Evolutionary conservation across 2,113 vertebrate genomes (phyloP).

Genomic region (Todiramphus chloris): DNA sequence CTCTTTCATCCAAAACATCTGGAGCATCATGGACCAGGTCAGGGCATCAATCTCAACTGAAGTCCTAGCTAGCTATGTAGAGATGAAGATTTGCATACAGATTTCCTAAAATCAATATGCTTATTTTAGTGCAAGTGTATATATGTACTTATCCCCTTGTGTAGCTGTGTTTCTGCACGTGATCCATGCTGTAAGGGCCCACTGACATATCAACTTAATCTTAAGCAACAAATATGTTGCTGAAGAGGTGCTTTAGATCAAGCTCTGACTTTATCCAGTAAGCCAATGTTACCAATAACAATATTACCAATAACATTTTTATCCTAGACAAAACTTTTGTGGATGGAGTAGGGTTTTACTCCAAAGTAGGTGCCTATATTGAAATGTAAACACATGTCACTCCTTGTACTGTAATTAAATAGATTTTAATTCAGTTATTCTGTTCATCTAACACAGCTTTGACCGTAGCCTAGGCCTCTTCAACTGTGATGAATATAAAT

Average conservation of each 20-base stretch:
- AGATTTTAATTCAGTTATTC: not conserved
- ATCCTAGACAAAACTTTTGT: not conserved
- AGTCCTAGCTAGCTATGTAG: not conserved
- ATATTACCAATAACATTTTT: not conserved
- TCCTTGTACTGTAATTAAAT: not conserved
- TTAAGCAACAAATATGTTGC: not conserved
- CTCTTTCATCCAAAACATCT: not conserved
- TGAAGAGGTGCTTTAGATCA: not conserved
- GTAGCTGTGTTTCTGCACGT: not conserved
- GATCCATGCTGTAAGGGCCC: not conserved
- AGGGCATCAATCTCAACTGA: not conserved
- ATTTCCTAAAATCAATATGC: not conserved
- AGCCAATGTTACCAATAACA: not conserved
- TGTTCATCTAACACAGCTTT: not conserved
- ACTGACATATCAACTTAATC: not conserved
- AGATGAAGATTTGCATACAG: not conserved
- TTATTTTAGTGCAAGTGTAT: not conserved
- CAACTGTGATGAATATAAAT: not conserved
- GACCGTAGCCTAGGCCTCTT: not conserved
- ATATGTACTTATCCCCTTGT: not conserved
- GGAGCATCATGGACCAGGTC: not conserved
- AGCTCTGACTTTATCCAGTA: not conserved
- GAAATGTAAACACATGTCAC: not conserved
- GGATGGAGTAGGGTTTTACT: not conserved
- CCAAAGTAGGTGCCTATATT: not conserved